Evolutionary conservation across 2,888 invertebrate species (phyloP).

Genomic region (Asteroscopus sphinx): DNA sequence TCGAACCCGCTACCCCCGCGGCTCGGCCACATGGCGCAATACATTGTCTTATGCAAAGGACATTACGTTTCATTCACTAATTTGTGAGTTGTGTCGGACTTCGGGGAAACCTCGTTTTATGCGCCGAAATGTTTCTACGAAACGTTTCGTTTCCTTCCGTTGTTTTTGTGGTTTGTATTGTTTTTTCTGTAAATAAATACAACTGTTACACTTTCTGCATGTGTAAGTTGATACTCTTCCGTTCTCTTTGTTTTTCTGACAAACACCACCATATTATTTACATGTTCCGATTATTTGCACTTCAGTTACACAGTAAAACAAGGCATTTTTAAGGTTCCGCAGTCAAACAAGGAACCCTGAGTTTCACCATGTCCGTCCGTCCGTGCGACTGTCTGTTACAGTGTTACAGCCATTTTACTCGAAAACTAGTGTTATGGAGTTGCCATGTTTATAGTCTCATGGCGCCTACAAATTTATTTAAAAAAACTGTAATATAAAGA

Average conservation of each 20-base stretch:
- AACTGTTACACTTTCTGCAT: slow-evolving; percentile 18
- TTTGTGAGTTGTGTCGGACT: slow-evolving; percentile 75
- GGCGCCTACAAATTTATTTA: no score
- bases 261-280: not conserved
- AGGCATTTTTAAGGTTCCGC: no score
- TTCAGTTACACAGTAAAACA: no score
- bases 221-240: slow-evolving; percentile 18
- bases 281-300: no score
- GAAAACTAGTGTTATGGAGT: no score
- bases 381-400: no score
- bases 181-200: slow-evolving; percentile 14
- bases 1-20: slow-evolving; percentile 72
- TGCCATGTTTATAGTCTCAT: no score
- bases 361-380: no score
- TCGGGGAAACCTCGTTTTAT: slow-evolving; percentile 79
- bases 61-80: slow-evolving; percentile 81
- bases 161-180: slow-evolving; percentile 45
- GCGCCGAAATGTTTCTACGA: slow-evolving; percentile 68
- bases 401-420: no score
- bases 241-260: not conserved
- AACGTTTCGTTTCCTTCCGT: slow-evolving; percentile 60
- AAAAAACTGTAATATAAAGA: no score
- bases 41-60: slow-evolving; percentile 86
- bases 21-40: slow-evolving; percentile 76
- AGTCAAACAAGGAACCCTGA: no score